A percentile compares a stretch with the other conserved stretches of the same genome.
Conservation (phyloP, 53 echinoderm and acorn worm genomes). For the Stichopus horrens region DNA sequence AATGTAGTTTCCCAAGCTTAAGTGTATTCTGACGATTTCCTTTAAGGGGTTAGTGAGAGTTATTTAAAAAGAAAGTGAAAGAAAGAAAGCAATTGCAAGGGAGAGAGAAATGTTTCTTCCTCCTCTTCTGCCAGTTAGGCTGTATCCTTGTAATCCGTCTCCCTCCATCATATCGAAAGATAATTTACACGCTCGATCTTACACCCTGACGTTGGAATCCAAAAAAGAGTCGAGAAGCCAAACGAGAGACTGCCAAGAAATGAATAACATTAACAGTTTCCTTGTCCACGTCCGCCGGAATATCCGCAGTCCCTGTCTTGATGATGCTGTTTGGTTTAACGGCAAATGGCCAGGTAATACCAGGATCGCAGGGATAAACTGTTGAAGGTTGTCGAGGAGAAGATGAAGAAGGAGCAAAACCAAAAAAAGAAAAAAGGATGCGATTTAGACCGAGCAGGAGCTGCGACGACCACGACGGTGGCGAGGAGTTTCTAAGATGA, state of each 20-base stretch:
- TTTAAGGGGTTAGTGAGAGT: neutral
- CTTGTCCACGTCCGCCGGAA: neutral
- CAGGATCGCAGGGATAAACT: neutral
- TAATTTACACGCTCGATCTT: neutral
- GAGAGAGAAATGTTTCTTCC: neutral
- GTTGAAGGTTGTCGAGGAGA: neutral
- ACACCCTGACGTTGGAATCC: neutral
- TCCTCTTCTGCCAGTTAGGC: neutral
- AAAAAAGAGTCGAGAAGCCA: neutral
- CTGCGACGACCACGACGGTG: neutral
- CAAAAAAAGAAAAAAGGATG: neutral
- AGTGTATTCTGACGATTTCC: neutral
- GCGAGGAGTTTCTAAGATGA: neutral
- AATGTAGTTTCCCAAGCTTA: constrained; percentile 10
- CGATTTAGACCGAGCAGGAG: neutral
- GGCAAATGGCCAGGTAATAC: neutral
- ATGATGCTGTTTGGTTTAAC: neutral
- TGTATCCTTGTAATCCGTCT: neutral
- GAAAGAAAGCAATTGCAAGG: neutral
- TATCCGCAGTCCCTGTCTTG: neutral
- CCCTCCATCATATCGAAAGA: neutral
- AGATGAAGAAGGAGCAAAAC: neutral
- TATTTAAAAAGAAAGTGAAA: neutral
- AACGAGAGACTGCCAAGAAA: neutral
- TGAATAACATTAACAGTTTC: neutral